These are phyloP conservation scores for Apolygus lucorum DNA, from an alignment of 1,140 invertebrate species.

Conservation along the genomic window DNA sequence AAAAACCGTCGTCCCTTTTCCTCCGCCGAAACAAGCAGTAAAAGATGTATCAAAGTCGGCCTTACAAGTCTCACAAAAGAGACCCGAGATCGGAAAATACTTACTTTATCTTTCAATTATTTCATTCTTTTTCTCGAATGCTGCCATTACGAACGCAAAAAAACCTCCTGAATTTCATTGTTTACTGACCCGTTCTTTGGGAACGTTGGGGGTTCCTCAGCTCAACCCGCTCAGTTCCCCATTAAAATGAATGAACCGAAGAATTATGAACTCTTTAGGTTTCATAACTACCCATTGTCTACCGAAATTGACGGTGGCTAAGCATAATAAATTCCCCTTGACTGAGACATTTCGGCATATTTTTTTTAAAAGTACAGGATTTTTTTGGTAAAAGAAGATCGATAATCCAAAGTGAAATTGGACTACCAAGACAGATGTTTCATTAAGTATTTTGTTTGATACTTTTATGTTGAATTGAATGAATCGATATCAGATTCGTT, in stretches of 20 bases:
- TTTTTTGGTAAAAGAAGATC: no score
- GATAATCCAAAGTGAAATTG: no score
- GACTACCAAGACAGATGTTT: no score
- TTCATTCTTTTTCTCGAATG: not conserved
- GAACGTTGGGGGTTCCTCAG: not conserved
- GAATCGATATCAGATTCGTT: no score
- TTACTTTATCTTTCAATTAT: not conserved
- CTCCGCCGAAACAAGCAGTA: not conserved
- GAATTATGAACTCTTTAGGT: not conserved
- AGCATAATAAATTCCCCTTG: no score
- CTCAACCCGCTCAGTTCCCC: not conserved
- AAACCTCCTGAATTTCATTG: not conserved
- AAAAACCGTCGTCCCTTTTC: not conserved
- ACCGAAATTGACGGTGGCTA: no score
- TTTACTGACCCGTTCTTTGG: not conserved
- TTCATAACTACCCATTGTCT: not conserved
- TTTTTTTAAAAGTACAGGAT: no score
- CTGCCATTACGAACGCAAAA: not conserved
- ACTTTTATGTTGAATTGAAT: no score
- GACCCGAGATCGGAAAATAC: not conserved
- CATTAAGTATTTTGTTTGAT: no score
- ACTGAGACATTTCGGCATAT: no score
- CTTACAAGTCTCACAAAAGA: not conserved
- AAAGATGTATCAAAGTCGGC: not conserved
- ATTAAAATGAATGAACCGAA: not conserved